Evolutionary conservation across 2,113 vertebrate species (phyloP).

Genomic region (Fulica atra): DNA sequence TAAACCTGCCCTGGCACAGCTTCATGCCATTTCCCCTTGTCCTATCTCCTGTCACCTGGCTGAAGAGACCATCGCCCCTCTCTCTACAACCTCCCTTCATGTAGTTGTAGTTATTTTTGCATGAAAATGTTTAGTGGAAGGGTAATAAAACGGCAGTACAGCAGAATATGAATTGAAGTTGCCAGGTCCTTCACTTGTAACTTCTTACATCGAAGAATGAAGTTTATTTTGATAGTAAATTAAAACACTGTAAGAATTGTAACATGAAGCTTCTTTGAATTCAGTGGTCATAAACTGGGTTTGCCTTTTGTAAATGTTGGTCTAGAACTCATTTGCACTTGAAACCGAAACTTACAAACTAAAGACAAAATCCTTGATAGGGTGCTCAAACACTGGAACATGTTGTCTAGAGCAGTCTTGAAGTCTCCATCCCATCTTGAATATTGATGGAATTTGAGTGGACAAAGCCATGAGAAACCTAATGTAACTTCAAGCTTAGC

Average conservation of each 20-base stretch:
- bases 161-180: background rate
- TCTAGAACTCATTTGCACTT: background rate
- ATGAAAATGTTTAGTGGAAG: background rate
- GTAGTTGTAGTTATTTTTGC: too few species aligned
- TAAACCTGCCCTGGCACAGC: too few species aligned
- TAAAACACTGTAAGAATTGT: background rate
- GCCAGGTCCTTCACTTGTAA: background rate
- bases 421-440: background rate
- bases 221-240: background rate
- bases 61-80: too few species aligned
- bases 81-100: too few species aligned
- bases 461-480: background rate
- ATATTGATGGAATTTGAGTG: background rate
- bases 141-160: background rate
- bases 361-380: background rate
- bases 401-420: background rate
- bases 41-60: too few species aligned
- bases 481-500: background rate
- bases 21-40: too few species aligned
- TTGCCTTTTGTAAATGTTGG: background rate
- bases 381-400: background rate
- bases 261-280: background rate
- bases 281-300: background rate
- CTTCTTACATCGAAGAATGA: background rate
- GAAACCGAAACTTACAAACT: background rate